These are phyloP conservation scores for Bombus balteatus DNA, from an alignment of 1,140 invertebrate genomes.

Conservation along the genomic window DNA sequence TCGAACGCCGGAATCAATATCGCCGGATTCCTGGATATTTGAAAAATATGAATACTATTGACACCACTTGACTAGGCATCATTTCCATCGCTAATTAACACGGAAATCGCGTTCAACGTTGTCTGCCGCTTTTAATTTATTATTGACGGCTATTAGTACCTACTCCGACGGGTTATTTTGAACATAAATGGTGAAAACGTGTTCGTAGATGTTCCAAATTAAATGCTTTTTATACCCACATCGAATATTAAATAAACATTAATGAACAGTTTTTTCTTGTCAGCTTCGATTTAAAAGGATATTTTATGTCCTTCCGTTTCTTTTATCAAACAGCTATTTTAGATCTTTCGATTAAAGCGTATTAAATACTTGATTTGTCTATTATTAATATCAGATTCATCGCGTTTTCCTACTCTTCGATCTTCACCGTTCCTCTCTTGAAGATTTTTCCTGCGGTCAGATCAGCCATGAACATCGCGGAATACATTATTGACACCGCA, in stretches of 20 bases:
- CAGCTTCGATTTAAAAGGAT: neutral
- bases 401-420: neutral
- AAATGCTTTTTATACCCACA: neutral
- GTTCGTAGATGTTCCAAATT: neutral
- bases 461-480: slow-evolving; percentile 42
- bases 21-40: neutral
- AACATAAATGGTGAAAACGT: neutral
- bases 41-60: slow-evolving; percentile 6
- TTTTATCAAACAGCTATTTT: neutral
- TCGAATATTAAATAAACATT: neutral
- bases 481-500: slow-evolving; percentile 42
- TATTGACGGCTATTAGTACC: slow-evolving; percentile 22
- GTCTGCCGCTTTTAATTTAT: slow-evolving; percentile 31
- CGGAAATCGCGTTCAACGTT: slow-evolving; percentile 13
- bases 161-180: neutral
- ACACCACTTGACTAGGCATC: neutral
- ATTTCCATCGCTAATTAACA: slow-evolving; percentile 30
- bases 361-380: neutral
- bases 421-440: neutral
- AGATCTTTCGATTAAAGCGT: neutral
- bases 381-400: neutral
- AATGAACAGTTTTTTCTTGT: neutral
- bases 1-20: neutral
- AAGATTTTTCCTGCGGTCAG: neutral
- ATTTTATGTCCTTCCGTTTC: no score